Base-by-base conservation (phyloP, 2,797 vertebrate genomes). In the Anniella stebbinsi region DNA sequence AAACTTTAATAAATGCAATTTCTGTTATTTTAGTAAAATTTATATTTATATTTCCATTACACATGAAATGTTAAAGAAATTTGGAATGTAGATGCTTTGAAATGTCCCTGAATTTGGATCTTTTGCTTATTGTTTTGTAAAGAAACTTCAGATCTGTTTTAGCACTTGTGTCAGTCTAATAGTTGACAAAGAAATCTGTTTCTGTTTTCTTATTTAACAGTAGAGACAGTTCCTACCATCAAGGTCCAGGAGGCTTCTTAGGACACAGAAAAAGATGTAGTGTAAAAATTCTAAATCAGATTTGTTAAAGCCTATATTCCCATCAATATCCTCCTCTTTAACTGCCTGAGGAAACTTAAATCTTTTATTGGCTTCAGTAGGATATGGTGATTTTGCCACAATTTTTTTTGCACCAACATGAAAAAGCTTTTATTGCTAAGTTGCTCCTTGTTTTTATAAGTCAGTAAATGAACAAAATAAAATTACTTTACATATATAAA, bases 251-350 rank as follows among this genome's bases (percentile, higher is more conserved):
- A 28, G 77, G 77, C 54, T 80, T 80, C 48, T 80, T 87, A 18
- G 0, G 15, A 10, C 6, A 6, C 78, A 54, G 30, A 75, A 92
- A 76, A 83, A 3, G 93, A 86, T 86, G 82, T 13, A 38, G 41
- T 85, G 48, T 83, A 28, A 48, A 63, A 66, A 10, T 70, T 91
- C 72, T 1, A 87, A 90, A 33, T 3, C 78, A n/a, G 3, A 88
- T 69, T 83, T 66, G 94, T 88, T 86, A 67, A 73, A 36, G 48
- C 86, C 3, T 48, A 87, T 90, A 78, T 33, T 80, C 92, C 45
- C 45, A 75, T 38, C 80, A 75, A 33, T 63, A 48, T 84, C 80
- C n/a, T 75, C 89, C 30, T 21, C 25, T 25, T 41, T 86, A 63
- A 18, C 25, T 86, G n/a, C 7, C 36, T 33, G 36, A n/a, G 51